phyloP scores from a whole-genome alignment of 1,140 invertebrate species.

The Pseudomyrmex dendroicus region DNA sequence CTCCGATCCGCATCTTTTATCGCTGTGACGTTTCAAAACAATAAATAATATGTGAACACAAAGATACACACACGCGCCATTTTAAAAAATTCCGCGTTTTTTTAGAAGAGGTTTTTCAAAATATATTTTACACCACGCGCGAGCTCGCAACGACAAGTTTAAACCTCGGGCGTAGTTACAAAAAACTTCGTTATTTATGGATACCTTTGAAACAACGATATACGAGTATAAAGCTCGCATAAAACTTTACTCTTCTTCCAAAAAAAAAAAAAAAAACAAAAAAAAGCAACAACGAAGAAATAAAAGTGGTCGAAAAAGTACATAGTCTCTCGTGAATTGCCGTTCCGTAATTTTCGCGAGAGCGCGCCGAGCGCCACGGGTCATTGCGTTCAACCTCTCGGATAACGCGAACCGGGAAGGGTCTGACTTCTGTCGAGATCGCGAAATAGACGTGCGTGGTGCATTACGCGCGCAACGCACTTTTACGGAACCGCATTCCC shows the following conservation, averaged over 20 bases:
- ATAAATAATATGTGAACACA: not conserved
- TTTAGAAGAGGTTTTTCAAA: not conserved
- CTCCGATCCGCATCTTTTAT: constrained; percentile 5
- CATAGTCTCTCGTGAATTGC: constrained; percentile 1
- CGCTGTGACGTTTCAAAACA: not conserved
- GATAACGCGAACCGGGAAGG: not conserved
- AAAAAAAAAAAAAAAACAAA: no score
- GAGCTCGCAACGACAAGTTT: not conserved
- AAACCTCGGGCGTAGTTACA: not conserved
- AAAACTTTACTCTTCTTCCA: not conserved
- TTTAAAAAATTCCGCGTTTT: not conserved
- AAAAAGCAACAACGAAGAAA: no score
- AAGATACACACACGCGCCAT: not conserved
- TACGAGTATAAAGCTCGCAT: not conserved
- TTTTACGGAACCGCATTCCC: constrained; percentile 55
- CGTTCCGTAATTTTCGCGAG: not conserved
- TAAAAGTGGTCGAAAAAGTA: constrained; percentile 10
- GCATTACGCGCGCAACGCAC: not conserved
- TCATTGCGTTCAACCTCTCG: constrained; percentile 15
- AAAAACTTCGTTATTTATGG: not conserved
- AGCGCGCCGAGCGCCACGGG: constrained; percentile 5
- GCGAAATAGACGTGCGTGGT: constrained; percentile 19
- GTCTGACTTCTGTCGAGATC: constrained; percentile 3
- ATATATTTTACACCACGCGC: not conserved
- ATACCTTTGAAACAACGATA: constrained; percentile 13